These are phyloP conservation scores for Ophion ellenae DNA, from an alignment of 2,888 invertebrate genomes.

Conservation along the genomic window DNA sequence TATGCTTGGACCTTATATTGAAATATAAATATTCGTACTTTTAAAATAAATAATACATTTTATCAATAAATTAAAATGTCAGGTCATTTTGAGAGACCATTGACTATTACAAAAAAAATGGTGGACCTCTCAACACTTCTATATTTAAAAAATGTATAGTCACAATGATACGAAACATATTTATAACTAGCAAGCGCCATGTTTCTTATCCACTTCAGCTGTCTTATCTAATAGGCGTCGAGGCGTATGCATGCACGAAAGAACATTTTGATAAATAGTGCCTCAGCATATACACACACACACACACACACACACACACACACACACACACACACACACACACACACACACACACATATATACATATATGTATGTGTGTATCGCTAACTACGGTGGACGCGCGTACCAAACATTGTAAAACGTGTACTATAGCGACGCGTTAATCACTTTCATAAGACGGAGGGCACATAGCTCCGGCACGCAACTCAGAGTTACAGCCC, in stretches of 20 bases:
- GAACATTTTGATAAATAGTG: constrained; percentile 59
- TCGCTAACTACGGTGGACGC: background rate
- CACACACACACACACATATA: background rate
- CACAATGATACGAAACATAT: constrained; percentile 27
- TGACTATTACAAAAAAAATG: background rate
- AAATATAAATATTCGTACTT: too few species aligned
- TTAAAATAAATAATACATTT: too few species aligned
- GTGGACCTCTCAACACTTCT: constrained; percentile 3
- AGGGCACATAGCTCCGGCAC: constrained; percentile 41
- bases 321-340: too few species aligned
- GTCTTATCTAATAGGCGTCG: constrained; percentile 57
- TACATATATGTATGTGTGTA: background rate
- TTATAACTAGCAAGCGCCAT: constrained; percentile 36
- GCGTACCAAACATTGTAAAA: constrained; percentile 35
- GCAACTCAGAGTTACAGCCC: constrained; percentile 58
- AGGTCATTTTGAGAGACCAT: too few species aligned
- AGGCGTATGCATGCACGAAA: constrained; percentile 53
- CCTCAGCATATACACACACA: background rate
- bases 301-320: too few species aligned
- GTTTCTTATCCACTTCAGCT: constrained; percentile 58
- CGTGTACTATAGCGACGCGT: constrained; percentile 35
- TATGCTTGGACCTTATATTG: too few species aligned
- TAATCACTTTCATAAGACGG: constrained; percentile 54
- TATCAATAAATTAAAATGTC: too few species aligned
- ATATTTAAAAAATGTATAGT: constrained; percentile 49